Evolutionary conservation across 2,797 vertebrate species (phyloP).

Genomic region (Remorina albescens): DNA sequence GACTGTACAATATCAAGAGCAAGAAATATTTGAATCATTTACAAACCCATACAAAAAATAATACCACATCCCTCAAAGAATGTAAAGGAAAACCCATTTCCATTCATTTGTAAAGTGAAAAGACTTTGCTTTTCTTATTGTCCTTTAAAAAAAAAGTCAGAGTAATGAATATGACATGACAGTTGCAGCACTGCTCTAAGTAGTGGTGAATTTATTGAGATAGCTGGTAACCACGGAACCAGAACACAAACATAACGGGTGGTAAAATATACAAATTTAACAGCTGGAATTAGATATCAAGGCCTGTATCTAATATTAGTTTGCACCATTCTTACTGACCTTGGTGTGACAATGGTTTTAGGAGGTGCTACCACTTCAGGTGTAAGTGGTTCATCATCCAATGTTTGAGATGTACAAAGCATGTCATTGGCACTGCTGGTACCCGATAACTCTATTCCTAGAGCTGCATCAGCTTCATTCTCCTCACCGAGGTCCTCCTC

Average conservation of each 20-base stretch:
- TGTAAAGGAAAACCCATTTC: neutral
- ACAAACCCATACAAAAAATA: neutral
- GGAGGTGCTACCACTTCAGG: constrained; percentile 81
- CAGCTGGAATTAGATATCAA: neutral
- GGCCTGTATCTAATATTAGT: neutral
- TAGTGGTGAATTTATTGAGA: neutral
- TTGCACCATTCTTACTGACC: constrained; percentile 58
- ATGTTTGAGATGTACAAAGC: constrained; percentile 85
- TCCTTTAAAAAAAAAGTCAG: too few species aligned
- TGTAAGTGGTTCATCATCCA: constrained; percentile 84
- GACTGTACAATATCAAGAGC: constrained; percentile 53
- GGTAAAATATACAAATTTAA: neutral
- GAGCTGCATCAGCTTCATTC: constrained; percentile 2
- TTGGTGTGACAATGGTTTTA: constrained; percentile 41
- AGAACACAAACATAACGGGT: neutral
- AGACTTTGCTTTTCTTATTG: too few species aligned
- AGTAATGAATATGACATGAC: neutral
- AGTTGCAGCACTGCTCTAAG: neutral
- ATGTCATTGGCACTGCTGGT: constrained; percentile 81
- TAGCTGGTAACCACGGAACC: neutral
- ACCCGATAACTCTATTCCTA: constrained; percentile 46
- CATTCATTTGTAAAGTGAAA: neutral
- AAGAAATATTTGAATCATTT: neutral
- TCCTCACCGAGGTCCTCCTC: constrained; percentile 42
- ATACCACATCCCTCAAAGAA: neutral